Conservation (phyloP, 2,797 vertebrate genomes). For the Stomatorhinus walkeri region DNA sequence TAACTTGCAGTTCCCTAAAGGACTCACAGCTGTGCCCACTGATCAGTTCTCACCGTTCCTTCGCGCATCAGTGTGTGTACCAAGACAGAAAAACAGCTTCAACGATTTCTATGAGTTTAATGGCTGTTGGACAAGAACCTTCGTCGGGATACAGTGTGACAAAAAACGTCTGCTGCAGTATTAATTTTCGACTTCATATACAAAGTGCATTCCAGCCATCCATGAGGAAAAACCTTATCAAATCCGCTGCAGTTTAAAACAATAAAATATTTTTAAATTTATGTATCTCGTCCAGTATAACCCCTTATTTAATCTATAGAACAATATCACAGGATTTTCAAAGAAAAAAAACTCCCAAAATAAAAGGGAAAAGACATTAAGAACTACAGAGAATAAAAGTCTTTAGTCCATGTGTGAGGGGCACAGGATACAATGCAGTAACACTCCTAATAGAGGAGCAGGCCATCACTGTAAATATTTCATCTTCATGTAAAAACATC, state of each 20-base stretch:
- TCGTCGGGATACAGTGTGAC: neutral
- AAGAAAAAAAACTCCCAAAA: neutral
- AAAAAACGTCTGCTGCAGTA: neutral
- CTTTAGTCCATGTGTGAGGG: neutral
- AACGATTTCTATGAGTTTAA: neutral
- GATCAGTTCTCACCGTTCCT: neutral
- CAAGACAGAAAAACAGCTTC: neutral
- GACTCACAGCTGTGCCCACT: neutral
- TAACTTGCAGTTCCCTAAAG: neutral
- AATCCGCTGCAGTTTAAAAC: neutral
- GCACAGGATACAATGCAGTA: neutral
- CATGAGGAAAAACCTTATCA: neutral
- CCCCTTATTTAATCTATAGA: neutral
- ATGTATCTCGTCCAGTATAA: neutral
- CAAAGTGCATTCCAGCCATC: neutral
- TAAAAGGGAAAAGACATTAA: neutral
- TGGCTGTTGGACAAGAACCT: neutral
- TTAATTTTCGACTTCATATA: neutral
- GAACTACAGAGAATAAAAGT: neutral
- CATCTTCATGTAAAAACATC: neutral
- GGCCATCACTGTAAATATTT: neutral
- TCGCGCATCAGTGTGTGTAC: neutral
- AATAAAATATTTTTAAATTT: neutral
- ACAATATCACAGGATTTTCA: neutral
- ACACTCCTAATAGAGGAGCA: neutral